Conservation (phyloP, 2,797 vertebrate species). For the Scyliorhinus canicula region DNA sequence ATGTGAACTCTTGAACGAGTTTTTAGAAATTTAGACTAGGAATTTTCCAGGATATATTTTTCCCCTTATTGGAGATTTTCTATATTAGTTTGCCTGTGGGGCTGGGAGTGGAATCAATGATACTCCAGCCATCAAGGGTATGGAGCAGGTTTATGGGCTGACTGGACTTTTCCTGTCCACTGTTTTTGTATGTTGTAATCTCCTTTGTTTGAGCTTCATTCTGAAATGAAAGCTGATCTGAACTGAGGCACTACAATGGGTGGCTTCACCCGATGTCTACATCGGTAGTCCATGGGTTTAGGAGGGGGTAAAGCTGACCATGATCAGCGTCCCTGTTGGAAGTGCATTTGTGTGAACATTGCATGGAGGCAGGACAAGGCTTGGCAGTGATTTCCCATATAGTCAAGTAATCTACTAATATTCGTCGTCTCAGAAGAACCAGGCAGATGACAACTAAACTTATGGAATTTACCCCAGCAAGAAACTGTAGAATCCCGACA, state of each 20-base stretch:
- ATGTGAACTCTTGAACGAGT: not conserved
- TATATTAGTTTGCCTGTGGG: not conserved
- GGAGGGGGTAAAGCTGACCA: not conserved
- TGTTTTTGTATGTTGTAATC: not conserved
- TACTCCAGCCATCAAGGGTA: not conserved
- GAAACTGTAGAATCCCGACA: too few relatives aligned
- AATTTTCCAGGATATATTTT: not conserved
- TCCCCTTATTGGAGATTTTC: not conserved
- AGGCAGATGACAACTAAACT: constrained; percentile 9
- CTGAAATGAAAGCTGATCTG: not conserved
- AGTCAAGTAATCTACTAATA: not conserved
- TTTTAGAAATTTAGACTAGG: not conserved
- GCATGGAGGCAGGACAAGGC: not conserved
- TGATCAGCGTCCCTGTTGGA: not conserved
- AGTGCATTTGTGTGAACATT: not conserved
- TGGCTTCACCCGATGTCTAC: too few relatives aligned
- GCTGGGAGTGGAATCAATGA: not conserved
- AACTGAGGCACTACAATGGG: not conserved
- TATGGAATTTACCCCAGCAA: not conserved
- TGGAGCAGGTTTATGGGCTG: not conserved
- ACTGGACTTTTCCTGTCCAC: not conserved
- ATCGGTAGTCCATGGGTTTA: too few relatives aligned
- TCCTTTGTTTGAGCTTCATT: not conserved
- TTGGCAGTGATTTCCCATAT: not conserved
- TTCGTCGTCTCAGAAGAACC: not conserved